Evolutionary conservation across 2,797 vertebrate species (phyloP).

Genomic region (Malurus leucopterus): DNA sequence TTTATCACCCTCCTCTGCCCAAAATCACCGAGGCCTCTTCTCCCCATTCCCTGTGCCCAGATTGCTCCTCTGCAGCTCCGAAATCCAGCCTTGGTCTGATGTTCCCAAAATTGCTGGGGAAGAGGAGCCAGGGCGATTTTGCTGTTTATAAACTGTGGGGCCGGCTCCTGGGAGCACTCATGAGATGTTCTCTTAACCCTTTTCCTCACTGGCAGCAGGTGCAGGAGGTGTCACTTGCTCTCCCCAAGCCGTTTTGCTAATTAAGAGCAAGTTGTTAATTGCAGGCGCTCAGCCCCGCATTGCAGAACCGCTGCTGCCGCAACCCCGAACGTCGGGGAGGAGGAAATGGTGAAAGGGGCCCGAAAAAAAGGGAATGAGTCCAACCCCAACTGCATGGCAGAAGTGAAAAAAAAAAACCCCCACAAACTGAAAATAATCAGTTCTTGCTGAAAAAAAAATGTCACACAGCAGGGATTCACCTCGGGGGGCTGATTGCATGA

Average conservation of each 20-base stretch:
- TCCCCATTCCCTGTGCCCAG: neutral
- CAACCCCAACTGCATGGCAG: neutral
- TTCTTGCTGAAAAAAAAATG: neutral
- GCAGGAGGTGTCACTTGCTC: neutral
- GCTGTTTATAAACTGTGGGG: neutral
- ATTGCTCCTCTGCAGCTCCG: neutral
- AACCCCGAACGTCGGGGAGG: rapidly evolving
- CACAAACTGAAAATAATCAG: neutral
- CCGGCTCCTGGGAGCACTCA: neutral
- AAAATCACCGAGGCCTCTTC: neutral
- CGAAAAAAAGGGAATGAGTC: neutral
- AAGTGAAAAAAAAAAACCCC: neutral
- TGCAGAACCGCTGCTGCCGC: neutral
- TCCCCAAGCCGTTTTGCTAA: rapidly evolving
- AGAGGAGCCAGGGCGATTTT: neutral
- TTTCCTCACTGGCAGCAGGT: neutral
- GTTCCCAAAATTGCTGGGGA: neutral
- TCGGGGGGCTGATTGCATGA: neutral
- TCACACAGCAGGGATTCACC: rapidly evolving
- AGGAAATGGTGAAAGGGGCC: constrained; percentile 25
- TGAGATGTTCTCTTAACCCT: neutral
- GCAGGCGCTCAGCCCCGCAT: rapidly evolving
- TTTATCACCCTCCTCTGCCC: neutral
- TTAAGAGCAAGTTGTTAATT: neutral
- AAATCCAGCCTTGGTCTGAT: neutral